Percentiles rank a stretch among this genome's conserved stretches.
phyloP scores from a whole-genome alignment of 2,797 vertebrate species.

The Melanotaenia maccullochi region DNA sequence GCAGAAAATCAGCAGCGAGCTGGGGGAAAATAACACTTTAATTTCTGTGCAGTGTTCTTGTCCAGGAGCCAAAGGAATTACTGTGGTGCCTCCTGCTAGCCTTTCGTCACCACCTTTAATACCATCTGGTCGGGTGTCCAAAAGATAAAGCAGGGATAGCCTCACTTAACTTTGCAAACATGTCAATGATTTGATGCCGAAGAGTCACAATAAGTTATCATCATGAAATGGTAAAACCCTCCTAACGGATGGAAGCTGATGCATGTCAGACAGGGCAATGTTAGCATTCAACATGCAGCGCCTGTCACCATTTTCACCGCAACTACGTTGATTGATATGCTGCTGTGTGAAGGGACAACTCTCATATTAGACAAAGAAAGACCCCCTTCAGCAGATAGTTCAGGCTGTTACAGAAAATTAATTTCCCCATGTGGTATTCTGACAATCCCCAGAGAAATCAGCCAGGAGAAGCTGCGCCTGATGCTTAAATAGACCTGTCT shows the following conservation, averaged over 20 bases:
- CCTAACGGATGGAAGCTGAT: neutral
- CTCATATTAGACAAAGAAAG: neutral
- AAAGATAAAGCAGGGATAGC: constrained; percentile 59
- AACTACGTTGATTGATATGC: neutral
- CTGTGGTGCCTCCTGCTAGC: constrained; percentile 65
- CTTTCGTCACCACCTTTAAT: constrained; percentile 63
- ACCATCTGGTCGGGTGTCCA: constrained; percentile 61
- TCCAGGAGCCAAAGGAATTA: constrained; percentile 53
- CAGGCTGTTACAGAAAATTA: neutral
- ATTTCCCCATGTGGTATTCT: neutral
- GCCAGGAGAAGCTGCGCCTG: neutral
- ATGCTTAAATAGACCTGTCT: neutral
- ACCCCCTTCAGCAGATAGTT: neutral
- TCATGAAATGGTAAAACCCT: neutral
- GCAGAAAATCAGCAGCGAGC: constrained; percentile 3
- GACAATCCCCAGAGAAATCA: neutral
- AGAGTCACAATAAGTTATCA: constrained; percentile 6
- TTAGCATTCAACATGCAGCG: no score
- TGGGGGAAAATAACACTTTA: constrained; percentile 15
- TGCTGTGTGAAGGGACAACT: neutral
- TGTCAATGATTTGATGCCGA: constrained; percentile 27
- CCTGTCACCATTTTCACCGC: neutral
- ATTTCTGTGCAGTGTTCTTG: constrained; percentile 33
- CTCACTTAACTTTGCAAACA: constrained; percentile 44
- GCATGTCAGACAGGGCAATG: neutral